Evolutionary conservation across 2,797 vertebrate species (phyloP).

Genomic region (Hoplostethus mediterraneus): DNA sequence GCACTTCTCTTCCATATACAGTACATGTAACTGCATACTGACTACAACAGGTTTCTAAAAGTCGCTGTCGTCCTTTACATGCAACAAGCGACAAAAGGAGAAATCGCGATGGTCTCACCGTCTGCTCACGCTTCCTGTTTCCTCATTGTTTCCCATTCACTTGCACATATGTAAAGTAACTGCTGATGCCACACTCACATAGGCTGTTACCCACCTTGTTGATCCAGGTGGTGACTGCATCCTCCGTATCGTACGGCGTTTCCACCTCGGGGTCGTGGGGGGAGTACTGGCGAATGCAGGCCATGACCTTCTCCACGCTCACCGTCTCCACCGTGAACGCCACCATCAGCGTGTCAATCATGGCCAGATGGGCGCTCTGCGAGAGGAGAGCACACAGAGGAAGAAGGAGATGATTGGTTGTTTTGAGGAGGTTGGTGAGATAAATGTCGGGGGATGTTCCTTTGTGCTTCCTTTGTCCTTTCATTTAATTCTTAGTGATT

Average conservation of each 20-base stretch:
- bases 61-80: too few relatives aligned
- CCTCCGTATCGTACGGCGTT: slow-evolving; percentile 94
- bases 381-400: slow-evolving; percentile 33
- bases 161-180: background rate
- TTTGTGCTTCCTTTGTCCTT: background rate
- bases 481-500: background rate
- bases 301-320: slow-evolving; percentile 92
- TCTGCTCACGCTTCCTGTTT: background rate
- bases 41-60: too few relatives aligned
- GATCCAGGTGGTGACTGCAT: slow-evolving; percentile 95
- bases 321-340: slow-evolving; percentile 94
- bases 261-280: slow-evolving; percentile 89
- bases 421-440: background rate
- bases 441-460: background rate
- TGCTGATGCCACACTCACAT: too few relatives aligned
- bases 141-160: background rate
- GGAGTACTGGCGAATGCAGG: slow-evolving; percentile 90
- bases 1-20: background rate
- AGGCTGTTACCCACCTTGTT: slow-evolving; percentile 89
- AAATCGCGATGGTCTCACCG: background rate
- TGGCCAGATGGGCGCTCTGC: slow-evolving; percentile 95
- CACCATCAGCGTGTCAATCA: slow-evolving; percentile 98
- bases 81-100: too few relatives aligned
- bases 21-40: too few relatives aligned
- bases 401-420: background rate